Base-by-base conservation (phyloP, 53 echinoderm and acorn worm genomes). In the Actinopyga echinites region DNA sequence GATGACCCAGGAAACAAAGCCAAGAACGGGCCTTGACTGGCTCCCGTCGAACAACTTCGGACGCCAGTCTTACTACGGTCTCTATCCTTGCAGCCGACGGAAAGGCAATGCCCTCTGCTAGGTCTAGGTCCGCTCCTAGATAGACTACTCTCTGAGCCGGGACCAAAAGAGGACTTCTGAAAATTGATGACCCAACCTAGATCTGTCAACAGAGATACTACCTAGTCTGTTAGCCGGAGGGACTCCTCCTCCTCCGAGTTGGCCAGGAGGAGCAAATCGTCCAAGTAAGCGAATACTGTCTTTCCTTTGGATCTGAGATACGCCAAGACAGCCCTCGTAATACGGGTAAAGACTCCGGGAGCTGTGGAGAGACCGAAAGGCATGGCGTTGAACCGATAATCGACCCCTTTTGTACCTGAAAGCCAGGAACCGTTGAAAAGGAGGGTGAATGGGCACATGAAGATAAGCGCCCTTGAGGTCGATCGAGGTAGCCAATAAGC, bases 331-430 rank as follows among this genome's bases (percentile, higher is more conserved):
- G n/a, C n/a, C n/a, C n/a, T n/a, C n/a, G n/a, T n/a, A n/a, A n/a
- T n/a, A n/a, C n/a, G n/a, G 33, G 77, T 74, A 9, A 86, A 30
- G 1, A 63, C 79, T 37, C 52, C 30, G 24, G 8, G 84, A 68
- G n/a, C n/a, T n/a, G n/a, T n/a, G 15, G 60, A 79, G 9, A 92
- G 60, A 20, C 88, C 92, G 59, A 92, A 92, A n/a, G 80, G 89
- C 23, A 60, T 23, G 3, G 28, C 60, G 4, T 60, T 23, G 60
- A 60, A 60, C 0, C 6, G 8, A 7, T 3, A 60, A 7, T 25
- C 4, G 0, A 3, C 8, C 8, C 8, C 40, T 4, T 5, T 5
- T n/a, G 40, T 40, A 40, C 40, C 40, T 4, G 40, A 40, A 40
- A 0, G 40, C 40, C 5, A 40, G 40, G 6, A 8, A 40, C 5